Evolutionary conservation across 1,140 invertebrate genomes (phyloP).

Genomic region (Tribolium madens): DNA sequence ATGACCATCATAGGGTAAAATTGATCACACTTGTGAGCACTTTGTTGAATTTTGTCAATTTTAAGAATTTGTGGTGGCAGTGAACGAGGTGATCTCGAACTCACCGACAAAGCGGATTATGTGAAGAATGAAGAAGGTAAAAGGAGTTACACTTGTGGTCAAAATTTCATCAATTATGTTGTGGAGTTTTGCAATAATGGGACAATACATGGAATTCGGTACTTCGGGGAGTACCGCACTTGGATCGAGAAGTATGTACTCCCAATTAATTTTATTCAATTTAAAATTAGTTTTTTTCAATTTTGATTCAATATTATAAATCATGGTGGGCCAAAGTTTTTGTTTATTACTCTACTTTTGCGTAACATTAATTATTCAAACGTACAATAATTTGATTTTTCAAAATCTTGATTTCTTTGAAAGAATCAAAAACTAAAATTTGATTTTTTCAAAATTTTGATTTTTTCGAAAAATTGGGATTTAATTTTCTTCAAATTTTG

Average conservation of each 20-base stretch:
- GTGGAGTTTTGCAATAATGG: constrained; percentile 47
- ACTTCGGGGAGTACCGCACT: constrained; percentile 50
- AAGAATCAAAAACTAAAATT: too few relatives aligned
- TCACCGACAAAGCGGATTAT: neutral
- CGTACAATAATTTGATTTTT: too few relatives aligned
- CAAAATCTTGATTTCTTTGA: too few relatives aligned
- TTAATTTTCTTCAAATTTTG: too few relatives aligned
- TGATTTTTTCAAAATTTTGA: too few relatives aligned
- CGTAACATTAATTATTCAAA: too few relatives aligned
- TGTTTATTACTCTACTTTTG: too few relatives aligned
- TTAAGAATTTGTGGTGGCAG: neutral
- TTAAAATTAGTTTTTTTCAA: too few relatives aligned
- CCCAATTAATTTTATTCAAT: too few relatives aligned
- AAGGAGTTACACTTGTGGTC: neutral
- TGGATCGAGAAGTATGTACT: constrained; percentile 47
- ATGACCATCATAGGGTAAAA: neutral
- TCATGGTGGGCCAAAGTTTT: too few relatives aligned
- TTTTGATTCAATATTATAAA: too few relatives aligned
- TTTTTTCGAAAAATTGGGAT: too few relatives aligned
- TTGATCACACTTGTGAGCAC: neutral
- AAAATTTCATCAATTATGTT: constrained; percentile 38
- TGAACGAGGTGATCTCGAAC: constrained; percentile 6
- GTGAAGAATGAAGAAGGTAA: neutral
- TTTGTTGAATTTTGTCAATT: neutral
- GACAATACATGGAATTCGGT: constrained; percentile 48